A percentile compares a stretch with the other conserved stretches of the same genome.
These are phyloP conservation scores for Graphium colonna DNA, from an alignment of 2,888 invertebrate genomes.

Conservation along the genomic window DNA sequence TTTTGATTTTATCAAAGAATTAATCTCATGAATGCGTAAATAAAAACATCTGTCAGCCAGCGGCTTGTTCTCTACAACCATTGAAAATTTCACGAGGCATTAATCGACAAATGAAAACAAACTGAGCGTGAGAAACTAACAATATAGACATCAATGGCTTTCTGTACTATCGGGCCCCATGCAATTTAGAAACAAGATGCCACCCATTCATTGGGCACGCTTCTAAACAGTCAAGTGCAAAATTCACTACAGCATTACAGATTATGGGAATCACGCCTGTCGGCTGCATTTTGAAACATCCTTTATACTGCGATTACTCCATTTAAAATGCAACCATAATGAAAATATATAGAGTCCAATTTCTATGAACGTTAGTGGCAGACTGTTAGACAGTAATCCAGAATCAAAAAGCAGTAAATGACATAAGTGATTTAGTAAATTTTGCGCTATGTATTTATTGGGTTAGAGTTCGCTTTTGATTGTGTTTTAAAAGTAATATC, in stretches of 20 bases:
- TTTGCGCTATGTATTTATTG: constrained; percentile 27
- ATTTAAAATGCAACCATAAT: constrained; percentile 1
- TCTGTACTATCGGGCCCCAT: constrained; percentile 37
- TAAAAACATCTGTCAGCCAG: not conserved
- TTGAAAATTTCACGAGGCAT: constrained; percentile 44
- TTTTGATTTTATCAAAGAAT: no score
- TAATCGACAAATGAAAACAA: constrained; percentile 38
- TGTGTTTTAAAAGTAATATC: constrained; percentile 45
- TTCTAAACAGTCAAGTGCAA: constrained; percentile 66
- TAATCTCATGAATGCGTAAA: not conserved
- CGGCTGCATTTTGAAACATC: constrained; percentile 33
- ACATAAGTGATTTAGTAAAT: constrained; percentile 1
- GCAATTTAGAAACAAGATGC: constrained; percentile 64
- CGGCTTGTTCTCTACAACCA: constrained; percentile 14
- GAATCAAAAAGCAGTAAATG: constrained; percentile 37
- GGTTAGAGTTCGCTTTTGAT: constrained; percentile 11
- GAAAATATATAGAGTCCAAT: constrained; percentile 21
- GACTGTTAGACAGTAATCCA: constrained; percentile 37
- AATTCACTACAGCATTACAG: constrained; percentile 68
- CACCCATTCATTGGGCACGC: constrained; percentile 47
- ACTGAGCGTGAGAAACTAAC: constrained; percentile 57
- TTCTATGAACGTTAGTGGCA: constrained; percentile 25
- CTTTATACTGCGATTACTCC: constrained; percentile 11
- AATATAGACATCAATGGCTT: constrained; percentile 30
- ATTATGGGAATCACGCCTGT: constrained; percentile 74